Evolutionary conservation across 2,888 invertebrate genomes (phyloP).

Genomic region (Ptychoptera albimana): DNA sequence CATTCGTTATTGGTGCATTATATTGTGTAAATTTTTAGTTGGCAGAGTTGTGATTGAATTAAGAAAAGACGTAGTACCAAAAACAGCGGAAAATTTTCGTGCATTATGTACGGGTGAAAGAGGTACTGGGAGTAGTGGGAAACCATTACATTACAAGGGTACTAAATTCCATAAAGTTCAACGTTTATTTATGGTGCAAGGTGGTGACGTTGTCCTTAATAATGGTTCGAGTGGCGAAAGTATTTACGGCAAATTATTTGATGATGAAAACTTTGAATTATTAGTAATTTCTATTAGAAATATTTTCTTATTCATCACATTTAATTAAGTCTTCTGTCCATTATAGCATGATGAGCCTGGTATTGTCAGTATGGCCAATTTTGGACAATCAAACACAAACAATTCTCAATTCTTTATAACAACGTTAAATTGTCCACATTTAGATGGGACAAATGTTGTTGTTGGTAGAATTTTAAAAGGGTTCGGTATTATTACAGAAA

Average conservation of each 20-base stretch:
- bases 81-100: constrained; percentile 82
- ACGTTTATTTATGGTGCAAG: constrained; percentile 78
- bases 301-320: constrained; percentile 1
- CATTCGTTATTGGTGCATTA: background rate
- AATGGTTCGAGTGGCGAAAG: constrained; percentile 87
- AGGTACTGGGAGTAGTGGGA: constrained; percentile 40
- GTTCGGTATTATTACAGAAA: constrained; percentile 50
- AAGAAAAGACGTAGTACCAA: constrained; percentile 67
- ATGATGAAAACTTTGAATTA: constrained; percentile 74
- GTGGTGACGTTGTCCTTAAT: constrained; percentile 59
- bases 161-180: constrained; percentile 69
- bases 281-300: constrained; percentile 28
- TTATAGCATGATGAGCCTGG: constrained; percentile 42
- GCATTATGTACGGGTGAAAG: constrained; percentile 84
- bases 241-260: constrained; percentile 79
- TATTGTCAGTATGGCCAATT: constrained; percentile 65
- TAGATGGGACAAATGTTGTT: constrained; percentile 67
- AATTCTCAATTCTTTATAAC: constrained; percentile 93
- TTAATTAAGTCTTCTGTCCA: background rate
- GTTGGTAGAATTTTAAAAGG: constrained; percentile 70
- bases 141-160: constrained; percentile 72
- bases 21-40: constrained; percentile 33
- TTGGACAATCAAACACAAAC: constrained; percentile 63
- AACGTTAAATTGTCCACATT: constrained; percentile 53
- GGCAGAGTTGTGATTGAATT: constrained; percentile 78